These are phyloP conservation scores for Sthenelais limicola DNA, from an alignment of 2,888 invertebrate genomes.

Conservation along the genomic window DNA sequence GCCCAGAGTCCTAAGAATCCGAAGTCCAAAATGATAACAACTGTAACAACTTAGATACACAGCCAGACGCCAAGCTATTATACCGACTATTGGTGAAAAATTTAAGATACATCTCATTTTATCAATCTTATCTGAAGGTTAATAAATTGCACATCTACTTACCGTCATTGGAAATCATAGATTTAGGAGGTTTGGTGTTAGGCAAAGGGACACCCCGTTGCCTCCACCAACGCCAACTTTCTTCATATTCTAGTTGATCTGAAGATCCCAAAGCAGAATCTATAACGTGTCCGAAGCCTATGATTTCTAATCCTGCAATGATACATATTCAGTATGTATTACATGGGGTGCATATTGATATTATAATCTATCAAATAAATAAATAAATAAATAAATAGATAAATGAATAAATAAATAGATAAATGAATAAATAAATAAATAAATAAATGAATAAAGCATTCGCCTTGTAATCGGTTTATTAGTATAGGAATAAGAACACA, in stretches of 20 bases:
- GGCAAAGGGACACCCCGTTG: slow-evolving; percentile 7
- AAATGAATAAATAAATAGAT: neutral
- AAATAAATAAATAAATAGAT: neutral
- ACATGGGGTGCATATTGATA: neutral
- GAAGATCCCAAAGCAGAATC: slow-evolving; percentile 11
- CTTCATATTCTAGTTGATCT: slow-evolving; percentile 11
- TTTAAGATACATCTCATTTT: too few species aligned
- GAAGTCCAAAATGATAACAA: too few species aligned
- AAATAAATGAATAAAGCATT: neutral
- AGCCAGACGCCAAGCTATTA: too few species aligned
- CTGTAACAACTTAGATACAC: too few species aligned
- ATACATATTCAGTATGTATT: neutral
- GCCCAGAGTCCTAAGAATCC: too few species aligned
- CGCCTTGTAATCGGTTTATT: too few species aligned
- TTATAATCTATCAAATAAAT: neutral
- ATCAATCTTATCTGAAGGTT: too few species aligned
- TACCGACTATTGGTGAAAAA: too few species aligned
- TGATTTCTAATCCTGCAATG: slow-evolving; percentile 44
- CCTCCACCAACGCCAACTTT: slow-evolving; percentile 32
- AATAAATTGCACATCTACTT: too few species aligned
- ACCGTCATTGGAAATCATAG: too few species aligned
- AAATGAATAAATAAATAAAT: neutral
- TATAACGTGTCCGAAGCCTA: slow-evolving; percentile 41
- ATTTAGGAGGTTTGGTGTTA: too few species aligned
- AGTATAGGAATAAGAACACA: neutral